These are phyloP conservation scores for Pseudorasbora parva DNA, from an alignment of 2,113 vertebrate species.

Conservation along the genomic window DNA sequence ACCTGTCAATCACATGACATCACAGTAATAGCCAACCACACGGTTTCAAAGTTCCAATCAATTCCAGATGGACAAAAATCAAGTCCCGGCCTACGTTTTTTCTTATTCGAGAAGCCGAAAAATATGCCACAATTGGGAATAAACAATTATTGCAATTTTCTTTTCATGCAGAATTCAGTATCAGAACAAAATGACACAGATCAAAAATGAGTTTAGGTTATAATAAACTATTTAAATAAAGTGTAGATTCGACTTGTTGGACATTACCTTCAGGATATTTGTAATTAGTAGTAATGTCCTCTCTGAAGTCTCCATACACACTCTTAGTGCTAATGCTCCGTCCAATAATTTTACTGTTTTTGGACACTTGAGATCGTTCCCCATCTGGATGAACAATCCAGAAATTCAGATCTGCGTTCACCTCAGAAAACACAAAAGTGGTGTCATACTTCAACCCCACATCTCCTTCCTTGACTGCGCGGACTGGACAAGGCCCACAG, in stretches of 20 bases:
- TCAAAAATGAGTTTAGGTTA: not conserved
- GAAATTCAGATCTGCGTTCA: constrained; percentile 77
- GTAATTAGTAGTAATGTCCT: constrained; percentile 77
- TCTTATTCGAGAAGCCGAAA: too few relatives aligned
- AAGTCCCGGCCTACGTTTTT: too few relatives aligned
- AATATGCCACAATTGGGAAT: too few relatives aligned
- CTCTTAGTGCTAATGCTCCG: constrained; percentile 82
- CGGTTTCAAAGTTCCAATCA: too few relatives aligned
- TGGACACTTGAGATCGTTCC: constrained; percentile 51
- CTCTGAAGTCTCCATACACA: constrained; percentile 68
- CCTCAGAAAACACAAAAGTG: constrained; percentile 78
- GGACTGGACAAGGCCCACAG: constrained; percentile 80
- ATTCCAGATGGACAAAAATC: too few relatives aligned
- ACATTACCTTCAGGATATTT: constrained; percentile 80
- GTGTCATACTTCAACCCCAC: constrained; percentile 76
- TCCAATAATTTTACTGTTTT: constrained; percentile 65
- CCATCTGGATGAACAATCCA: constrained; percentile 71
- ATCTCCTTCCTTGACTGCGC: constrained; percentile 75
- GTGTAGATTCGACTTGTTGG: not conserved
- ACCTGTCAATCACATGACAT: too few relatives aligned
- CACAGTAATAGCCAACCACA: too few relatives aligned
- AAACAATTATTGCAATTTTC: too few relatives aligned
- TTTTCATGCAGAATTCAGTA: too few relatives aligned
- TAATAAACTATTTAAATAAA: not conserved
- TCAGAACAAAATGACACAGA: not conserved